Evolutionary conservation across 2,797 vertebrate species (phyloP).

Genomic region (Premnoplex brunnescens): DNA sequence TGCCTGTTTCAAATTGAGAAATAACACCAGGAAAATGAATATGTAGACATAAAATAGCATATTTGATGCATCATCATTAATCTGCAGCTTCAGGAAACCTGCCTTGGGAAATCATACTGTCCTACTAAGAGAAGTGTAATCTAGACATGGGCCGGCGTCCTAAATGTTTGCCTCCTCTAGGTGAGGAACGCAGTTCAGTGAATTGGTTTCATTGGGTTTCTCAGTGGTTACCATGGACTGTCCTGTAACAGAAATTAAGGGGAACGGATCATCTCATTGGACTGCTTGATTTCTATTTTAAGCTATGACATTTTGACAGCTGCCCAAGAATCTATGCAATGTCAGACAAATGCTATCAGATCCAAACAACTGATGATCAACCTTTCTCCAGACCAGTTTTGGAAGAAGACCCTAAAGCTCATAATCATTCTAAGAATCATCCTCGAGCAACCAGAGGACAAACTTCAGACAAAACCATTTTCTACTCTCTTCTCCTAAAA

Average conservation of each 20-base stretch:
- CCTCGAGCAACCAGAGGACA: neutral
- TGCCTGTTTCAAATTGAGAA: no score
- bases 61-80: neutral
- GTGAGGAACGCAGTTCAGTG: fast-evolving
- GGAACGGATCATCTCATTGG: neutral
- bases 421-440: neutral
- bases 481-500: neutral
- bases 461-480: neutral
- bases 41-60: no score
- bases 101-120: neutral
- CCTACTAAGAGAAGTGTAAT: neutral
- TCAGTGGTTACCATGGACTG: neutral
- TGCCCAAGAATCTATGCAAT: neutral
- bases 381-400: neutral
- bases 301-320: slow-evolving; percentile 2
- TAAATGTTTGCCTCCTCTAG: neutral
- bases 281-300: neutral
- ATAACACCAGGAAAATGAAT: no score
- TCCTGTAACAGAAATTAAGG: neutral
- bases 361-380: neutral
- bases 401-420: neutral
- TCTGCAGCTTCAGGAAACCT: neutral
- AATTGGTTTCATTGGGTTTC: neutral
- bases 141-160: neutral
- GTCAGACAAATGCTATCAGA: neutral